Evolutionary conservation across 2,888 invertebrate species (phyloP).

Genomic region (Prosopocoilus inquinatus): DNA sequence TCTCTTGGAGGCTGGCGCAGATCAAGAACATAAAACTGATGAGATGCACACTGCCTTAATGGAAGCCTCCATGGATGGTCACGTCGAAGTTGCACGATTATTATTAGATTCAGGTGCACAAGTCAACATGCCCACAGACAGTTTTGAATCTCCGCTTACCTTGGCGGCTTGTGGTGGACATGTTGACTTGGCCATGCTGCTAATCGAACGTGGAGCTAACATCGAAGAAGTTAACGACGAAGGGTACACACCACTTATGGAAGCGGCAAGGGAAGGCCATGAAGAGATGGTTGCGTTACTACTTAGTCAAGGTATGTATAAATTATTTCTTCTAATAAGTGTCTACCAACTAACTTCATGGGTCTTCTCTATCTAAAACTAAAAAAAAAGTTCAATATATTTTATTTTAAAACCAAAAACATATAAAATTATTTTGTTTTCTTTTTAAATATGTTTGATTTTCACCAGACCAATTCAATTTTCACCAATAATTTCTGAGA

Average conservation of each 20-base stretch:
- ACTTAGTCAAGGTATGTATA: conserved; percentile 72
- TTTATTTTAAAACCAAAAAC: too few species aligned
- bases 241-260: conserved; percentile 99
- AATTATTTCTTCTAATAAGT: too few species aligned
- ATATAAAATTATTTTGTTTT: too few species aligned
- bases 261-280: conserved; percentile 97
- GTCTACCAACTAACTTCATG: too few species aligned
- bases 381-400: too few species aligned
- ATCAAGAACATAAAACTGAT: conserved; percentile 97
- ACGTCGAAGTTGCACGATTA: conserved; percentile 93
- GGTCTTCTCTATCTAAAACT: too few species aligned
- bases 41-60: conserved; percentile 99
- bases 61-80: conserved; percentile 99
- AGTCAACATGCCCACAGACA: conserved; percentile 99
- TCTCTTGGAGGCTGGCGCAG: conserved; percentile 92
- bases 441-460: too few species aligned
- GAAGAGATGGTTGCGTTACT: conserved; percentile 97
- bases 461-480: too few species aligned
- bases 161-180: conserved; percentile 98
- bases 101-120: conserved; percentile 96
- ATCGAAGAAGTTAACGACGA: conserved; percentile 99
- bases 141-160: conserved; percentile 98
- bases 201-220: conserved; percentile 96
- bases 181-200: conserved; percentile 91
- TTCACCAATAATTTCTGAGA: too few species aligned